Conservation (phyloP, 2,113 vertebrate species). For the Falcunculus frontatus region DNA sequence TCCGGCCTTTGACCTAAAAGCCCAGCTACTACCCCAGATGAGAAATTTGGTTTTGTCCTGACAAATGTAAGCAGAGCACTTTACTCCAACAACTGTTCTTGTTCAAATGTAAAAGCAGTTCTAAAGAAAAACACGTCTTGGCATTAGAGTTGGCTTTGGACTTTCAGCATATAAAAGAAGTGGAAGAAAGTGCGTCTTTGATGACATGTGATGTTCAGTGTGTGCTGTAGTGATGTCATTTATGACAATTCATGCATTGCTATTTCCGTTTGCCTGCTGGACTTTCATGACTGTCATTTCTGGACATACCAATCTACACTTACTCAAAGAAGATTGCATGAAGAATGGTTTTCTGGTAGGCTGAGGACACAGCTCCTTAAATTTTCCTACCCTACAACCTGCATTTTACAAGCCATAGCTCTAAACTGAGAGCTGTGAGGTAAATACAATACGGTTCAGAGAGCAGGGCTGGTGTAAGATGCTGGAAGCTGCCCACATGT, state of each 20-base stretch:
- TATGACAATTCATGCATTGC: neutral
- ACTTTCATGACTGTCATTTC: neutral
- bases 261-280: neutral
- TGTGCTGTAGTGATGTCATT: neutral
- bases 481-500: rapidly evolving
- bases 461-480: neutral
- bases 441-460: neutral
- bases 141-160: neutral
- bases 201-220: neutral
- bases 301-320: neutral
- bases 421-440: neutral
- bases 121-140: neutral
- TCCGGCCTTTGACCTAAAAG: neutral
- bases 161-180: neutral
- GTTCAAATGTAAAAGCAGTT: neutral
- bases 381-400: neutral
- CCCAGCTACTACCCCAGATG: neutral
- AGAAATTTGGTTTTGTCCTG: neutral
- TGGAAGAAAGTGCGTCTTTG: neutral
- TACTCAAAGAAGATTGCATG: neutral
- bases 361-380: neutral
- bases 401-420: neutral
- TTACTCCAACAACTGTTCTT: neutral
- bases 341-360: neutral
- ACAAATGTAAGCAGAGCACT: neutral